phyloP scores from a whole-genome alignment of 2,797 vertebrate genomes.

The Mus spretus region DNA sequence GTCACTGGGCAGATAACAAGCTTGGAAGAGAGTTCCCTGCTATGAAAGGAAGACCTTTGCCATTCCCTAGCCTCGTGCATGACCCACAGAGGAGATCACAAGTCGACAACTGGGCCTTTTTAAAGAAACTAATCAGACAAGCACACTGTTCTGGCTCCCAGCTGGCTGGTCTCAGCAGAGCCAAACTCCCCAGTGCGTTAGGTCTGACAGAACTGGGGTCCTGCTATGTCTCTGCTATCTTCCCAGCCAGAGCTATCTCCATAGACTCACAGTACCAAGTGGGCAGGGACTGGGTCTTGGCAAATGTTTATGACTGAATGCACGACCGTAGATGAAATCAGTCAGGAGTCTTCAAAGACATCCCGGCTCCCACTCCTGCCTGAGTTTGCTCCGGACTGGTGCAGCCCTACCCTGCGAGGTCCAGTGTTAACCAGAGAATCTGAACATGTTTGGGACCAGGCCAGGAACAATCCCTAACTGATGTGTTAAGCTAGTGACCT shows the following conservation, averaged over 20 bases:
- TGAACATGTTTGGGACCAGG: background rate
- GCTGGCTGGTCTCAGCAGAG: background rate
- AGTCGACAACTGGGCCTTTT: background rate
- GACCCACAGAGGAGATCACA: background rate
- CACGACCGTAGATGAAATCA: background rate
- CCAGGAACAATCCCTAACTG: background rate
- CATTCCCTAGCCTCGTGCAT: background rate
- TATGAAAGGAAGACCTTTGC: background rate
- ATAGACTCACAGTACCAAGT: no score
- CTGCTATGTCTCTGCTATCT: rapidly evolving
- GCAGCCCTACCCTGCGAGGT: rapidly evolving
- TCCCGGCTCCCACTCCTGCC: rapidly evolving
- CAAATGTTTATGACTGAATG: background rate
- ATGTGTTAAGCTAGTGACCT: background rate
- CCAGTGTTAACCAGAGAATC: background rate
- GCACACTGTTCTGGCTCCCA: background rate
- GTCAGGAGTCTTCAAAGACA: background rate
- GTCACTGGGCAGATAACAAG: conserved; percentile 48
- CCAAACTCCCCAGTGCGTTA: background rate
- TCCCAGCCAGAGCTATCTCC: background rate
- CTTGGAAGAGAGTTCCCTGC: background rate
- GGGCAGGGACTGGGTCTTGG: background rate
- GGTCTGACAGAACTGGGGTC: background rate
- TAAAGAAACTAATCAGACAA: conserved; percentile 12
- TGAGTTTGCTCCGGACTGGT: background rate